Percentiles rank a stretch among this genome's conserved stretches.
Conservation (phyloP, 2,888 invertebrate species). For the Rhamnusium bicolor region DNA sequence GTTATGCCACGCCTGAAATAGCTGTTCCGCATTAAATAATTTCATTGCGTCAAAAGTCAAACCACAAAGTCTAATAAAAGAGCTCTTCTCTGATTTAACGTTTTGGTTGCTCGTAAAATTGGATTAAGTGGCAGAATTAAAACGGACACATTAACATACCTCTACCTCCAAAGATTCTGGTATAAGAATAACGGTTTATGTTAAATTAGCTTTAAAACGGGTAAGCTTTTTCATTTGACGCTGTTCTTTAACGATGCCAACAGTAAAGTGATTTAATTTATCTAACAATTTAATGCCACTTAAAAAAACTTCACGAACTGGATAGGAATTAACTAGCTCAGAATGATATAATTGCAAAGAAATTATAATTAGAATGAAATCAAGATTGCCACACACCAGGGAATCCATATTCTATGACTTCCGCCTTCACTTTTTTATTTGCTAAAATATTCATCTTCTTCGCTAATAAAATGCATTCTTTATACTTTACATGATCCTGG, state of each 20-base stretch:
- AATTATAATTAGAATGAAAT: conserved; percentile 2
- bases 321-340: neutral
- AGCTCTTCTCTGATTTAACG: no score
- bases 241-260: conserved; percentile 1
- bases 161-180: neutral
- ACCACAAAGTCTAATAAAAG: neutral
- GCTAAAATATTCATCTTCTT: neutral
- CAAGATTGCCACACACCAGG: neutral
- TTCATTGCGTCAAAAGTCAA: neutral
- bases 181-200: conserved; percentile 4
- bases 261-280: conserved; percentile 26
- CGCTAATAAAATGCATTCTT: neutral
- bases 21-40: neutral
- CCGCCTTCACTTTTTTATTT: neutral
- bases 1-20: neutral
- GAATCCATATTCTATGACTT: neutral
- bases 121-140: conserved; percentile 1
- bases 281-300: neutral
- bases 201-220: conserved; percentile 19
- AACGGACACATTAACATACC: conserved; percentile 15
- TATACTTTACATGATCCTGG: neutral
- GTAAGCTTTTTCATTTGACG: conserved; percentile 18
- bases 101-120: conserved; percentile 6
- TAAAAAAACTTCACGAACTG: neutral
- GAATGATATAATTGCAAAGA: conserved; percentile 11